These are phyloP conservation scores for Phoxinus dragarum DNA, from an alignment of 2,797 vertebrate species.

Conservation along the genomic window DNA sequence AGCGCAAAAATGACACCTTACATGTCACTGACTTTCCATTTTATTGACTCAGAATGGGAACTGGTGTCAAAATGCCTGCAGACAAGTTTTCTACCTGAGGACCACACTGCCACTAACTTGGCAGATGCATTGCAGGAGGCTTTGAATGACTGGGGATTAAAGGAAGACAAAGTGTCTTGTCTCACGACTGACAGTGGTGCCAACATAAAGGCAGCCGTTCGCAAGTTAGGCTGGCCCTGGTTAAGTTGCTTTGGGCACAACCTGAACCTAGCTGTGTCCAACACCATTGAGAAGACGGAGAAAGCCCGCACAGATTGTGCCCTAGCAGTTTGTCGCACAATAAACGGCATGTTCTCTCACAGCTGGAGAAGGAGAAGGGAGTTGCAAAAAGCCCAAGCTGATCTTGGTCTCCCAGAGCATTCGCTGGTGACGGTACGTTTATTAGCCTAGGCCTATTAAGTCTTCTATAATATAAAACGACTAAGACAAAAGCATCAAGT, in stretches of 20 bases:
- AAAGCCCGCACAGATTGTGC: neutral
- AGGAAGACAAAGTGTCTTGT: constrained; percentile 20
- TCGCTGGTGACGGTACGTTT: neutral
- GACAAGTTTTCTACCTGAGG: constrained; percentile 14
- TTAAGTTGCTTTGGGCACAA: constrained; percentile 38
- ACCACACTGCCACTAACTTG: neutral
- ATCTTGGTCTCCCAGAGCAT: neutral
- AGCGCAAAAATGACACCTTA: constrained; percentile 32
- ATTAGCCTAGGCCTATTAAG: too few species aligned
- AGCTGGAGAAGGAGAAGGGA: constrained; percentile 18
- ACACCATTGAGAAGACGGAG: neutral
- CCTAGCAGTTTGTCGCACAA: neutral
- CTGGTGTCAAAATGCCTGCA: constrained; percentile 23
- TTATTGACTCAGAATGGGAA: neutral
- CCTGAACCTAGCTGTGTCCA: constrained; percentile 22
- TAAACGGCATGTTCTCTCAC: constrained; percentile 7
- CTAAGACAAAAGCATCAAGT: too few species aligned
- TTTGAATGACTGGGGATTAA: constrained; percentile 1
- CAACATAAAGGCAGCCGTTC: constrained; percentile 1
- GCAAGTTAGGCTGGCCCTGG: constrained; percentile 16
- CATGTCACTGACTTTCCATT: constrained; percentile 34
- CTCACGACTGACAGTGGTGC: neutral
- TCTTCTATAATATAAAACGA: too few species aligned
- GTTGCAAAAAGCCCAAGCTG: neutral
- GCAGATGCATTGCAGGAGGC: neutral